phyloP scores from a whole-genome alignment of 2,888 invertebrate species.

The Euplagia quadripunctaria region DNA sequence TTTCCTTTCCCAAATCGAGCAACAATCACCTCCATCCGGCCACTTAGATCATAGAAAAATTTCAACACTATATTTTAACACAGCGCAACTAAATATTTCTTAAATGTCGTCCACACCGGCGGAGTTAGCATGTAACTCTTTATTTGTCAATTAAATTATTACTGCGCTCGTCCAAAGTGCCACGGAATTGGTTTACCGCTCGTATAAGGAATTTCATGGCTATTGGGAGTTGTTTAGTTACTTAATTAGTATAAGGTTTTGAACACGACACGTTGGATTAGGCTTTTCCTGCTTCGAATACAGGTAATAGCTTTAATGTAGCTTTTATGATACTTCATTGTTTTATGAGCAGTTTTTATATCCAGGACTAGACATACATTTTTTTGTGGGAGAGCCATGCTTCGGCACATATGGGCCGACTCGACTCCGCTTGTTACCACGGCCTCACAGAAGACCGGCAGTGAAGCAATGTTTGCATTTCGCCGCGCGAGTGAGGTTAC shows the following conservation, averaged over 20 bases:
- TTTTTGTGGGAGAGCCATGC: no score
- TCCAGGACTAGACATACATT: neutral
- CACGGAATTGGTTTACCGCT: slow-evolving; percentile 81
- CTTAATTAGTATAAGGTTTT: slow-evolving; percentile 80
- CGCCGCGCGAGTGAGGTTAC: no score
- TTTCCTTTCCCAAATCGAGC: slow-evolving; percentile 1
- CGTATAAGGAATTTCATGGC: slow-evolving; percentile 83
- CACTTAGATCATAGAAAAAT: slow-evolving; percentile 45
- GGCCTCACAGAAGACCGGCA: no score
- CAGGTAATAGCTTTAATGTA: slow-evolving; percentile 67
- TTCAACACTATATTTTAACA: slow-evolving; percentile 57
- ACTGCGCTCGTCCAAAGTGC: slow-evolving; percentile 72
- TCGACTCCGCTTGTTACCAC: no score
- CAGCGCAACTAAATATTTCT: slow-evolving; percentile 59
- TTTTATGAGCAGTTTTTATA: slow-evolving; percentile 63
- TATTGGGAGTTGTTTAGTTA: slow-evolving; percentile 80
- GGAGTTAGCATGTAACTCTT: slow-evolving; percentile 68
- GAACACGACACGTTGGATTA: slow-evolving; percentile 71
- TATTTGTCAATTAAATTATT: slow-evolving; percentile 81
- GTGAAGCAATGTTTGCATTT: no score
- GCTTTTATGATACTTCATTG: slow-evolving; percentile 74
- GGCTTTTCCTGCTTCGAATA: slow-evolving; percentile 61
- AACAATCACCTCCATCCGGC: slow-evolving; percentile 19
- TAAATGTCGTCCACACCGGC: slow-evolving; percentile 65
- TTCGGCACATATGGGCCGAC: no score